A percentile compares a stretch with the other conserved stretches of the same genome.
Evolutionary conservation across 2,113 vertebrate genomes (phyloP).

Genomic region (Varanus komodoensis): DNA sequence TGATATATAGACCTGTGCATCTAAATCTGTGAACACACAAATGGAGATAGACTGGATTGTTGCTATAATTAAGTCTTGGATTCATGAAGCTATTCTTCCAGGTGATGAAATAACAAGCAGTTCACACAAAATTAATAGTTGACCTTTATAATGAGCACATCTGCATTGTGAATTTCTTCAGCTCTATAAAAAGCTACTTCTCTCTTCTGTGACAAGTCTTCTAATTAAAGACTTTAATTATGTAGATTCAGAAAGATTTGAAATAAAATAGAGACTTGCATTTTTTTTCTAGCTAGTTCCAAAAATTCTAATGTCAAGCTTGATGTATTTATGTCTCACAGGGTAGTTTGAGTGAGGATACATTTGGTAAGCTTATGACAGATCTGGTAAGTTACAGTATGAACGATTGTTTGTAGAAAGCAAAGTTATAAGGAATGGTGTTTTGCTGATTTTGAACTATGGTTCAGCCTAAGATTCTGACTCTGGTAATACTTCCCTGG

Average conservation of each 20-base stretch:
- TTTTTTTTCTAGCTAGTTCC: background rate
- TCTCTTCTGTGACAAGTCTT: background rate
- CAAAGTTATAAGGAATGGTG: background rate
- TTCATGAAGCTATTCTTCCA: background rate
- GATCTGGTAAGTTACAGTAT: background rate
- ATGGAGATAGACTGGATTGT: background rate
- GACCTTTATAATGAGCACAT: conserved; percentile 6
- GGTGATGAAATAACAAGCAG: conserved; percentile 17
- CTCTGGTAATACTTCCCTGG: background rate
- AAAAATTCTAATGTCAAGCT: background rate
- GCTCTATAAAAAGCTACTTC: conserved; percentile 18
- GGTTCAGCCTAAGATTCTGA: background rate
- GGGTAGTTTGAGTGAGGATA: background rate
- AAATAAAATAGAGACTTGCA: background rate
- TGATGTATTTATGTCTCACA: background rate
- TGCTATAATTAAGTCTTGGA: background rate
- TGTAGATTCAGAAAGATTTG: background rate
- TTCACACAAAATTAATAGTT: conserved; percentile 10
- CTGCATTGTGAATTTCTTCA: background rate
- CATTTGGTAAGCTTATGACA: background rate
- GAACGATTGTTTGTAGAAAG: background rate
- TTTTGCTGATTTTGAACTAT: background rate
- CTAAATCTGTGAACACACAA: background rate
- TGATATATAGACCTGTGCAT: background rate
- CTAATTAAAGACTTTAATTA: conserved; percentile 12